A percentile compares a stretch with the other conserved stretches of the same genome.
phyloP scores from a whole-genome alignment of 1,140 invertebrate species.

The Cydia amplana region DNA sequence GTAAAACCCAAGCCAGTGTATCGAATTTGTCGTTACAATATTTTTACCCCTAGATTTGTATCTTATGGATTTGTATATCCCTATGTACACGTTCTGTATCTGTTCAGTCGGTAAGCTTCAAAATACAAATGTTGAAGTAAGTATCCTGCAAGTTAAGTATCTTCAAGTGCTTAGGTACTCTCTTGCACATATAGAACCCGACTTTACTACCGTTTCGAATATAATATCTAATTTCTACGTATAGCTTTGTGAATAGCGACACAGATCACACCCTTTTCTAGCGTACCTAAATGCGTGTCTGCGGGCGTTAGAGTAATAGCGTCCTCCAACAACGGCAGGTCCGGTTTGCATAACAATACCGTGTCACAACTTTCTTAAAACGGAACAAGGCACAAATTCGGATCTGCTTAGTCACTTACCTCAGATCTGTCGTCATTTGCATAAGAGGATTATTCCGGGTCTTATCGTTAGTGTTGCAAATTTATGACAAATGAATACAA shows the following conservation, averaged over 20 bases:
- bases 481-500: slow-evolving; percentile 32
- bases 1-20: too few species aligned
- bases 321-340: slow-evolving; percentile 38
- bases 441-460: slow-evolving; percentile 49
- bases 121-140: too few species aligned
- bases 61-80: too few species aligned
- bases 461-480: slow-evolving; percentile 49
- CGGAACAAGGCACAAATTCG: slow-evolving; percentile 54
- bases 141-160: too few species aligned
- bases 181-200: too few species aligned
- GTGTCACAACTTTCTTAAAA: slow-evolving; percentile 63
- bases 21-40: too few species aligned
- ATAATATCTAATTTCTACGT: background rate
- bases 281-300: background rate
- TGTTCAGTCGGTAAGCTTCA: too few species aligned
- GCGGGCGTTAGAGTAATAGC: background rate
- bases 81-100: too few species aligned
- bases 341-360: slow-evolving; percentile 68
- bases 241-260: background rate
- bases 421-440: slow-evolving; percentile 45
- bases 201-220: too few species aligned
- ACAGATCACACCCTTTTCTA: background rate
- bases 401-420: slow-evolving; percentile 60
- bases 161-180: too few species aligned
- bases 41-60: too few species aligned